These are phyloP conservation scores for Ornithorhynchus anatinus DNA, from an alignment of 2,113 vertebrate species.

Conservation along the genomic window DNA sequence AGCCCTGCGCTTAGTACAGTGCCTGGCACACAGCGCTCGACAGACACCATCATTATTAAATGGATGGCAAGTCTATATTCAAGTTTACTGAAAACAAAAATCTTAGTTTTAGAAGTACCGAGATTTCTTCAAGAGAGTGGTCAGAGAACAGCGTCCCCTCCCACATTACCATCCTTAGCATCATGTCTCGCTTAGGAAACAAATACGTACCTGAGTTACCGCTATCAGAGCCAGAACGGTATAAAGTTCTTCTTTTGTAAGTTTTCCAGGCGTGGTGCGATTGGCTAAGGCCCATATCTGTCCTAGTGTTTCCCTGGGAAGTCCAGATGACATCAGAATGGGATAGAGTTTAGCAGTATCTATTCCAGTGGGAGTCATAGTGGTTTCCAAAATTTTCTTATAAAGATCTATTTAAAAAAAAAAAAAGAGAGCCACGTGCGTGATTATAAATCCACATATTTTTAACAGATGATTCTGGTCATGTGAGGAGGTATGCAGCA, in stretches of 20 bases:
- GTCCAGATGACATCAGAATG: slow-evolving; percentile 94
- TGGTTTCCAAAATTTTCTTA: slow-evolving; percentile 93
- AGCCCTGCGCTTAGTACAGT: too few species aligned
- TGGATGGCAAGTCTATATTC: too few species aligned
- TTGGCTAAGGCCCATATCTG: slow-evolving; percentile 98
- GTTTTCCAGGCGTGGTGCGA: slow-evolving; percentile 93
- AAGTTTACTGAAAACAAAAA: too few species aligned
- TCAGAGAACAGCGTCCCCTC: background rate
- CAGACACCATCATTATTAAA: too few species aligned
- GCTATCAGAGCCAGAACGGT: slow-evolving; percentile 92
- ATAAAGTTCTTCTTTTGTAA: slow-evolving; percentile 97
- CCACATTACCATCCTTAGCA: background rate
- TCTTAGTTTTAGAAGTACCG: too few species aligned
- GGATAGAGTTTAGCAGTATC: slow-evolving; percentile 97
- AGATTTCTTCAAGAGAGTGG: background rate
- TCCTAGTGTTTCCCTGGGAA: slow-evolving; percentile 94
- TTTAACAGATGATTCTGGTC: too few species aligned
- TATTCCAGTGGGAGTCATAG: slow-evolving; percentile 89
- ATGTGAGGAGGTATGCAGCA: too few species aligned
- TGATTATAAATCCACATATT: too few species aligned
- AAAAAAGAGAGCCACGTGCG: too few species aligned
- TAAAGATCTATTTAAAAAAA: slow-evolving; percentile 82
- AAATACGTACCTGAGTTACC: slow-evolving; percentile 85
- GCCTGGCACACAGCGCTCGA: too few species aligned
- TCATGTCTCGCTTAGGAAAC: background rate